Percentiles rank a stretch among this genome's conserved stretches.
phyloP scores from a whole-genome alignment of 2,797 vertebrate genomes.

The Octomys mimax region DNA sequence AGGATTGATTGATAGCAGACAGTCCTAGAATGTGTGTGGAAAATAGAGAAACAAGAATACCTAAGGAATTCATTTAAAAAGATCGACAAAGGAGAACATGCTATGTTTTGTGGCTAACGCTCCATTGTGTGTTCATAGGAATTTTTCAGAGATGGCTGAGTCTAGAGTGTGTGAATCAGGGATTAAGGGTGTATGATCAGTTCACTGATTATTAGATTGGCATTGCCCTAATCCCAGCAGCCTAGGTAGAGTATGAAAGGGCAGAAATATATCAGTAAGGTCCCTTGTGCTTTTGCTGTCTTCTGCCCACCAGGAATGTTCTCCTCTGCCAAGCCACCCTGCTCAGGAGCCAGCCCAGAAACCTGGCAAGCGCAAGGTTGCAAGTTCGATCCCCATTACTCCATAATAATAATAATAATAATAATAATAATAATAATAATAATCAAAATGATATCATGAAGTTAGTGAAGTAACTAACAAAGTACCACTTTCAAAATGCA shows the following conservation, averaged over 20 bases:
- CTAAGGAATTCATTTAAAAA: neutral
- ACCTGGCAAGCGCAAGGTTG: too few species aligned
- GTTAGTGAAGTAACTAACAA: neutral
- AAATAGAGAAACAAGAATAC: neutral
- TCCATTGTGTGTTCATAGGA: too few species aligned
- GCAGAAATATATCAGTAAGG: neutral
- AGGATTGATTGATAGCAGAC: neutral
- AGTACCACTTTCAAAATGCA: neutral
- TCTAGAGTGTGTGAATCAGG: too few species aligned
- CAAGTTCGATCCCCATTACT: too few species aligned
- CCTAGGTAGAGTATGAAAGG: neutral
- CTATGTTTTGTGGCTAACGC: too few species aligned
- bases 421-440: neutral
- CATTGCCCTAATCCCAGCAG: neutral
- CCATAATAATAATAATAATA: neutral
- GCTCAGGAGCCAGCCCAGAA: neutral
- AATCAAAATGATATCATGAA: neutral
- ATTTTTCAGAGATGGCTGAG: too few species aligned
- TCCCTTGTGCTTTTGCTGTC: neutral
- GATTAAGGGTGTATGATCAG: neutral
- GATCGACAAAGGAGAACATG: neutral
- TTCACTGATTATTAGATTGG: neutral
- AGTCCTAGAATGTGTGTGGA: neutral
- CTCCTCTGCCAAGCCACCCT: neutral
- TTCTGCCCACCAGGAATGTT: neutral